phyloP scores from a whole-genome alignment of 2,888 invertebrate genomes.

The Drosophila subquinaria region DNA sequence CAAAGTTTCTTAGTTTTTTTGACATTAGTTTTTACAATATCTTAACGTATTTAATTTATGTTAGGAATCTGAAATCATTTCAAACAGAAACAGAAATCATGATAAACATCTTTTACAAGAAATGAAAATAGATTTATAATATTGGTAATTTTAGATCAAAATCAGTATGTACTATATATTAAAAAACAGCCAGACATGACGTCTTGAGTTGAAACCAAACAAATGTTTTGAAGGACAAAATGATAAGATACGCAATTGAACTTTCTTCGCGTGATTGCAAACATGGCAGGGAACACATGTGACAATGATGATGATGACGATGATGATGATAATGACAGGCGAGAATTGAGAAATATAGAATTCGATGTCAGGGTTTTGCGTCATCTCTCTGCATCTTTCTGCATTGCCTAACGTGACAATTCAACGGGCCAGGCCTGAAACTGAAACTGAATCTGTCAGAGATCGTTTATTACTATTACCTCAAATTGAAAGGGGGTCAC shows the following conservation, averaged over 20 bases:
- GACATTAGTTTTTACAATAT: background rate
- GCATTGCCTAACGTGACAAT: constrained; percentile 8
- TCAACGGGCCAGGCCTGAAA: constrained; percentile 10
- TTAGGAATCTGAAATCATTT: background rate
- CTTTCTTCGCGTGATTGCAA: constrained; percentile 69
- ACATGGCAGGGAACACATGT: constrained; percentile 56
- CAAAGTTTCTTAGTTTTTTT: background rate
- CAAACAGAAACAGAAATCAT: too few species aligned
- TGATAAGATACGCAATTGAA: constrained; percentile 75
- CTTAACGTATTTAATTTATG: too few species aligned
- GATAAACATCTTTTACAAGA: background rate
- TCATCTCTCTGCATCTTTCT: constrained; percentile 21
- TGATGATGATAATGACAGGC: constrained; percentile 11
- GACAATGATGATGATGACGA: constrained; percentile 32
- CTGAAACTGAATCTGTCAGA: background rate
- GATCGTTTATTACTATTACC: constrained; percentile 60
- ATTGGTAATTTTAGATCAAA: background rate
- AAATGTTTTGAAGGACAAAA: constrained; percentile 67
- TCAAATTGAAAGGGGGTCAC: constrained; percentile 42
- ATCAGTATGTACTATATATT: background rate
- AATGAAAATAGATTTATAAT: background rate
- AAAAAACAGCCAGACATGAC: background rate
- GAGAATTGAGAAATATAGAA: constrained; percentile 37
- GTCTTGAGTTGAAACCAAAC: background rate
- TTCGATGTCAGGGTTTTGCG: constrained; percentile 33